Evolutionary conservation across 37 sponge, comb jelly and placozoan genomes (phyloP).

Genomic region (Ianthella basta): DNA sequence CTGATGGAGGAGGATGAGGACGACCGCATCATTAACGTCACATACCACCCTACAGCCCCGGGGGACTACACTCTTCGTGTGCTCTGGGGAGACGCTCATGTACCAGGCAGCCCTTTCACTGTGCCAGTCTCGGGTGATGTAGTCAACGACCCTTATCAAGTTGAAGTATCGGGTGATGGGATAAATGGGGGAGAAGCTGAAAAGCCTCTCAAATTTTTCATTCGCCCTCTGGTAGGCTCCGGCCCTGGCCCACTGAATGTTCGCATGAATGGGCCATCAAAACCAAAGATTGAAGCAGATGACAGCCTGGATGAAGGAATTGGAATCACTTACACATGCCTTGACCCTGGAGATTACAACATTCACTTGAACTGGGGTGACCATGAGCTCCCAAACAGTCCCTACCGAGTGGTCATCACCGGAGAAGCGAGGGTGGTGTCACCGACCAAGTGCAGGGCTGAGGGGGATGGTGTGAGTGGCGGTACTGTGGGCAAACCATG

Average conservation of each 20-base stretch:
- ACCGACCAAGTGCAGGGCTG: constrained; percentile 73
- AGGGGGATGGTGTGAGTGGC: constrained; percentile 54
- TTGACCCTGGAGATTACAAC: constrained; percentile 84
- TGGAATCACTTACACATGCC: constrained; percentile 63
- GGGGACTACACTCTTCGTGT: constrained; percentile 84
- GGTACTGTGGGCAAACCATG: constrained; percentile 69
- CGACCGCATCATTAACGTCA: constrained; percentile 69
- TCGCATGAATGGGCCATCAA: constrained; percentile 80
- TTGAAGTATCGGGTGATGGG: constrained; percentile 68
- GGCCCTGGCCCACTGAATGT: constrained; percentile 87
- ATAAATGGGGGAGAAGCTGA: constrained; percentile 67
- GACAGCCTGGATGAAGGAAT: constrained; percentile 75
- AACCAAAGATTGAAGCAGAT: constrained; percentile 82
- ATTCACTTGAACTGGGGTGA: constrained; percentile 83
- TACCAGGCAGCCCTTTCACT: constrained; percentile 84
- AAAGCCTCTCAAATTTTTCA: constrained; percentile 64
- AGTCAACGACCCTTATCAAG: constrained; percentile 67
- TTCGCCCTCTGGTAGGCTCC: constrained; percentile 69
- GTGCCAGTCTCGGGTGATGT: constrained; percentile 72
- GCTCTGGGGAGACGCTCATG: constrained; percentile 88
- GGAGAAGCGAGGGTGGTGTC: constrained; percentile 69
- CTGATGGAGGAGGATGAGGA: constrained; percentile 70
- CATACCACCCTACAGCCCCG: constrained; percentile 82
- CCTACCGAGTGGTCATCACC: constrained; percentile 53
- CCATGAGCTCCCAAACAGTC: constrained; percentile 75